Evolutionary conservation across 2,113 vertebrate species (phyloP), one percentile per base, ranked within the genome.

Genomic region (Xenopus laevis): DNA sequence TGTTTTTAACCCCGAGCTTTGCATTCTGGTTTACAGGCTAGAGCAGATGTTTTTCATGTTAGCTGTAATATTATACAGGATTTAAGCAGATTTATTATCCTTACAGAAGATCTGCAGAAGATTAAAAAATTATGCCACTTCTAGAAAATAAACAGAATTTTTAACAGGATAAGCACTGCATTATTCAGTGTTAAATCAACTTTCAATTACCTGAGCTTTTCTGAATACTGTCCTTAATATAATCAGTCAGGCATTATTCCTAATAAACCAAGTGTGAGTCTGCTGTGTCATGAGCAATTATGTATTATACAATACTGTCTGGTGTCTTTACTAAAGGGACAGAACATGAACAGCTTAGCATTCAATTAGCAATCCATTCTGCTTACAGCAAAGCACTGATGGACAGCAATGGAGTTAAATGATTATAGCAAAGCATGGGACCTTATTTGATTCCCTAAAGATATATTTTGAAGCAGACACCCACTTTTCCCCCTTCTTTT

Each of bases 401-500:
- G 4, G 55, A n/a, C 55, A 58, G 55, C 55, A 18, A 50, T 50
- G 11, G 47, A 50, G 47, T 50, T 50, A 50, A 50, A 12, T 50
- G 47, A 7, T 40, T 40, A 7, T 9, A 7, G 33, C 33, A 50
- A 16, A 50, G 47, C 11, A 40, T 7, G 33, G 8, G 33, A 9
- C 2, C 33, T 40, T 27, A 27, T 27, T 27, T 40, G 33, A 50
- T 12, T 50, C 15, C 47, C 47, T 16, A 50, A 4, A 50, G 47
- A 13, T 50, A 55, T 2, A 7, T 55, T 5, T 13, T 16, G 16
- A 0, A 16, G 15, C 7, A 55, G 17, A n/a, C 87, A 90, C 87
- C 89, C 85, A 84, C 88, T 85, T 87, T 79, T 89, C 87, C 79
- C 33, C 33, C 47, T 50, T 50, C 15, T 50, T 50, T 50, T 89